These are phyloP conservation scores for Lepus americanus DNA, from an alignment of 2,113 vertebrate genomes.

Conservation along the genomic window DNA sequence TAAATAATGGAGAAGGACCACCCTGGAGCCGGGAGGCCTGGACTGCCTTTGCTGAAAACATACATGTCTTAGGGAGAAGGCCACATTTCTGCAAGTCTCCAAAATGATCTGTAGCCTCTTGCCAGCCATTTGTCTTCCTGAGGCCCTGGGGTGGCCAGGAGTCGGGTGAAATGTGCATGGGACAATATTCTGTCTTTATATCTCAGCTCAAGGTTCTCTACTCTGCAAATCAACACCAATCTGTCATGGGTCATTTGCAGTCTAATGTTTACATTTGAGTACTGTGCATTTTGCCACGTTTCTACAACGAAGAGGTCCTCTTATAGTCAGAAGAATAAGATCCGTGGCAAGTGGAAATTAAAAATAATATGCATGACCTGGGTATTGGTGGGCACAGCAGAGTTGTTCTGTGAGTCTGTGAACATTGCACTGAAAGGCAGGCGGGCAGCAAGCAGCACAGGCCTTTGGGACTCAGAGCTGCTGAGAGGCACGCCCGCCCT, in stretches of 20 bases:
- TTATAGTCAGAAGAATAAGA: constrained; percentile 31
- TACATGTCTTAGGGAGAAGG: neutral
- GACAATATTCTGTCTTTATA: neutral
- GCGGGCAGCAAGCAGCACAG: neutral
- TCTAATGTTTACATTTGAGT: constrained; percentile 37
- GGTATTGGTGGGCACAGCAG: neutral
- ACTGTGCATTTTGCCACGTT: constrained; percentile 36
- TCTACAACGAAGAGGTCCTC: neutral
- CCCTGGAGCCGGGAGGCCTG: constrained; percentile 40
- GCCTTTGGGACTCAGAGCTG: neutral
- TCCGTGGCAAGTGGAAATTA: neutral
- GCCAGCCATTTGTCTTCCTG: constrained; percentile 3
- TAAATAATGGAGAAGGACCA: constrained; percentile 69
- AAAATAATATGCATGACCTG: neutral
- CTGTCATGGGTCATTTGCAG: neutral
- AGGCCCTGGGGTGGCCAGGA: neutral
- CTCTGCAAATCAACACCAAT: neutral
- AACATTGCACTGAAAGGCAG: neutral
- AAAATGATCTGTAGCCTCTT: constrained; percentile 25
- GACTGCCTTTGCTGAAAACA: neutral
- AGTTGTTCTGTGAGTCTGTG: neutral
- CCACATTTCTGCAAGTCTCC: constrained; percentile 22
- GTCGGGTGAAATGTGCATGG: neutral
- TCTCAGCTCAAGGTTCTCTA: neutral
- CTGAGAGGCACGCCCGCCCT: neutral